Conservation (phyloP, 2,797 vertebrate genomes). For the Trematomus bernacchii region DNA sequence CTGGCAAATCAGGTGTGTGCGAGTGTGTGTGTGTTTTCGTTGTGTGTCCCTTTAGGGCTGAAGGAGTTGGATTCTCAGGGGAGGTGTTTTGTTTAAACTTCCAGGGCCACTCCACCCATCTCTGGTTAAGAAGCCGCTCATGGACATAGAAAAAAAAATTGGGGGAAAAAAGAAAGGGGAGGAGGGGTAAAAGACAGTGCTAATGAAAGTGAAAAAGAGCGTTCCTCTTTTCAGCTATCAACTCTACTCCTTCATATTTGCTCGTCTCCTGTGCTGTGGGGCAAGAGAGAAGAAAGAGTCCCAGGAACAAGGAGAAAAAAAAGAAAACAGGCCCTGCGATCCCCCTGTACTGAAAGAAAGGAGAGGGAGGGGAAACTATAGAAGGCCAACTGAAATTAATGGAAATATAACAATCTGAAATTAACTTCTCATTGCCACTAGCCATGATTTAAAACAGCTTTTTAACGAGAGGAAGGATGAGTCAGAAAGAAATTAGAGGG, state of each 20-base stretch:
- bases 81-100: slow-evolving; percentile 78
- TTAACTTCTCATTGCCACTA: slow-evolving; percentile 93
- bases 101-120: slow-evolving; percentile 64
- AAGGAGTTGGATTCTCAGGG: slow-evolving; percentile 63
- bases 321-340: slow-evolving; percentile 65
- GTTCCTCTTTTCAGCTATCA: slow-evolving; percentile 74
- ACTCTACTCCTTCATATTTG: slow-evolving; percentile 64
- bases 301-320: slow-evolving; percentile 19
- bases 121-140: slow-evolving; percentile 68
- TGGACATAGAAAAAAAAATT: slow-evolving; percentile 51
- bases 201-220: slow-evolving; percentile 75
- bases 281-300: slow-evolving; percentile 55
- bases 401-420: slow-evolving; percentile 92
- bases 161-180: slow-evolving; percentile 8
- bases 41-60: slow-evolving; percentile 55
- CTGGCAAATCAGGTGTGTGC: slow-evolving; percentile 71
- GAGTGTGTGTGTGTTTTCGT: slow-evolving; percentile 53
- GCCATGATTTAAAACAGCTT: slow-evolving; percentile 85
- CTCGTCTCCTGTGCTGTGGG: slow-evolving; percentile 61
- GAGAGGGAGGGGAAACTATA: slow-evolving; percentile 63
- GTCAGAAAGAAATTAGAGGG: slow-evolving; percentile 57
- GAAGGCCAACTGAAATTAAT: slow-evolving; percentile 89
- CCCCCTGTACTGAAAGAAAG: slow-evolving; percentile 67
- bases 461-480: slow-evolving; percentile 77
- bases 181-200: slow-evolving; percentile 48